Conservation (phyloP, 2,797 vertebrate species). For the Loris lydekkerianus region DNA sequence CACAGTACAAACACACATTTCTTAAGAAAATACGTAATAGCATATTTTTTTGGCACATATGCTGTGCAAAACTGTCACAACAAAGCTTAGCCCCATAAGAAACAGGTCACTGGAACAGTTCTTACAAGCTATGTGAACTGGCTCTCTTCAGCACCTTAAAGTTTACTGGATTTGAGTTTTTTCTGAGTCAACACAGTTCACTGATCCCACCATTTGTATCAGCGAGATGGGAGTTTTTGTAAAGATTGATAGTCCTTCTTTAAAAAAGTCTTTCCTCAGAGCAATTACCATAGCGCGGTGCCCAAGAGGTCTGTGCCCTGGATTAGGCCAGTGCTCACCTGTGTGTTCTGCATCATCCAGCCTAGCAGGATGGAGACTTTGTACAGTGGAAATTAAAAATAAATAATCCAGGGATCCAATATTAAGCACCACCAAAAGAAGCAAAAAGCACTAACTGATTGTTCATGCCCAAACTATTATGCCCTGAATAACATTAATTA, state of each 20-base stretch:
- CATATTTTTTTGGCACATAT: background rate
- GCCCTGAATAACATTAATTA: background rate
- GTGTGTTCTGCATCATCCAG: background rate
- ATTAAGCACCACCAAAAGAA: background rate
- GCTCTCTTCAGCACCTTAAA: background rate
- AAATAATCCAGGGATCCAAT: background rate
- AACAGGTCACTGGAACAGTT: background rate
- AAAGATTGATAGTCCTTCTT: background rate
- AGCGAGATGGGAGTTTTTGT: background rate
- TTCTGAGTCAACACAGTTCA: constrained; percentile 2
- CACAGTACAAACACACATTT: background rate
- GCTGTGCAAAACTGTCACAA: background rate
- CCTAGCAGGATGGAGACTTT: background rate
- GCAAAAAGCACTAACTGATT: background rate
- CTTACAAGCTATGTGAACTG: background rate
- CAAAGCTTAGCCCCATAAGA: background rate
- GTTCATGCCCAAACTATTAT: background rate
- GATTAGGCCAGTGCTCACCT: background rate
- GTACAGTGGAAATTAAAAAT: background rate
- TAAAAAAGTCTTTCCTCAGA: background rate
- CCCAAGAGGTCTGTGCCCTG: background rate
- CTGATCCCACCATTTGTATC: background rate
- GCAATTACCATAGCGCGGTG: background rate
- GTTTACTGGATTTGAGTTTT: constrained; percentile 40
- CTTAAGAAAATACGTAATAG: constrained; percentile 8